These are phyloP conservation scores for Gorsachius goisagi DNA, from an alignment of 2,113 vertebrate species.

Conservation along the genomic window DNA sequence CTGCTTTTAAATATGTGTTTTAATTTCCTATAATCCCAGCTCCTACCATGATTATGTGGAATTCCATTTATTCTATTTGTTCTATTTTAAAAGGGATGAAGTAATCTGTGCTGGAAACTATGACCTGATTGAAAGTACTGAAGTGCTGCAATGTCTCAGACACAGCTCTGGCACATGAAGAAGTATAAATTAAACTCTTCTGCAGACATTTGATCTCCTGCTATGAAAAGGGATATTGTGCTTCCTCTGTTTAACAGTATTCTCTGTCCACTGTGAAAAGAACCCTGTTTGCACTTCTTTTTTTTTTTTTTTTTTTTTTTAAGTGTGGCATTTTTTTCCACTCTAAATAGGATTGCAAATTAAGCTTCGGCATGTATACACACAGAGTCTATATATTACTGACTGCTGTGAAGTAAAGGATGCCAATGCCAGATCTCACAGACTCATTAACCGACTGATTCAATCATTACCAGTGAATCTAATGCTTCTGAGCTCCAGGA, in stretches of 20 bases:
- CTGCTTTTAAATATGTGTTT: slow-evolving; percentile 64
- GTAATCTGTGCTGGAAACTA: slow-evolving; percentile 76
- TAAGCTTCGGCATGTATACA: slow-evolving; percentile 49
- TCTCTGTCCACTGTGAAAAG: slow-evolving; percentile 76
- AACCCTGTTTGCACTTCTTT: slow-evolving; percentile 65
- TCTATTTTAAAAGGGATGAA: slow-evolving; percentile 77
- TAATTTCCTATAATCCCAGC: slow-evolving; percentile 73
- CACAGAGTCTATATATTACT: slow-evolving; percentile 46
- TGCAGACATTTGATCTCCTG: slow-evolving; percentile 76
- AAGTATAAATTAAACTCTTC: slow-evolving; percentile 79
- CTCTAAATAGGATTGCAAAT: slow-evolving; percentile 68
- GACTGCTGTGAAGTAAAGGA: slow-evolving; percentile 48
- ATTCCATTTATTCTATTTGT: slow-evolving; percentile 77
- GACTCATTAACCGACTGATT: slow-evolving; percentile 5
- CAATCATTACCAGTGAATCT: background rate
- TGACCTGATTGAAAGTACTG: slow-evolving; percentile 72
- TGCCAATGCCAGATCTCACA: slow-evolving; percentile 45
- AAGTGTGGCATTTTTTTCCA: slow-evolving; percentile 68
- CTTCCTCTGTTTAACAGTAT: slow-evolving; percentile 74
- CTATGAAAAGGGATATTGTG: slow-evolving; percentile 79
- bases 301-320: slow-evolving; percentile 44
- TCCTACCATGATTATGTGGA: slow-evolving; percentile 66
- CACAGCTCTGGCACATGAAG: slow-evolving; percentile 70
- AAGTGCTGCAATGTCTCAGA: slow-evolving; percentile 72
- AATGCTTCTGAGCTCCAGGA: background rate